These are phyloP conservation scores for Peromyscus attwateri DNA, from an alignment of 2,797 vertebrate species.

Conservation along the genomic window DNA sequence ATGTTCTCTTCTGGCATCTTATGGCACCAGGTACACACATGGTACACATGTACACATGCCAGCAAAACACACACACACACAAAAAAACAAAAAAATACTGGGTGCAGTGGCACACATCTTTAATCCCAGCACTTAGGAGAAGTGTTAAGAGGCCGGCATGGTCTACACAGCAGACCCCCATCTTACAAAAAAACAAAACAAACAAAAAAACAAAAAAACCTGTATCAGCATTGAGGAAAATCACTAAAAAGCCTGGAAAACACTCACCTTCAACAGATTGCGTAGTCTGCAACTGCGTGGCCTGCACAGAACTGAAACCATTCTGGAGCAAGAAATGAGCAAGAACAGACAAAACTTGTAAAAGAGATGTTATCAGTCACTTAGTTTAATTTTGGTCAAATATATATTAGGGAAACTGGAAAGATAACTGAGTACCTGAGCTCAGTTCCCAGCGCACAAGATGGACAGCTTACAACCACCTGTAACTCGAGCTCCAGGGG, in stretches of 20 bases:
- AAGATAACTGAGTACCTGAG: not conserved
- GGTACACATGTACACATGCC: not conserved
- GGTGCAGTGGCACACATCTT: not conserved
- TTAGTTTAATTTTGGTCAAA: conserved; percentile 54
- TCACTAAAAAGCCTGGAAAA: not conserved
- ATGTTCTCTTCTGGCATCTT: too few relatives aligned
- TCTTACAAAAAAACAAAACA: not conserved
- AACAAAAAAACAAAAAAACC: not conserved
- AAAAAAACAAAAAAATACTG: not conserved
- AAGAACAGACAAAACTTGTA: conserved; percentile 71
- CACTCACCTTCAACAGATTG: conserved; percentile 95
- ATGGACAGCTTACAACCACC: not conserved
- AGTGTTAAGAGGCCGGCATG: not conserved
- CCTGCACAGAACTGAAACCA: conserved; percentile 96
- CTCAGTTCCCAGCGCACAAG: not conserved
- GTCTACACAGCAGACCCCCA: not conserved
- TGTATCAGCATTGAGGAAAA: not conserved
- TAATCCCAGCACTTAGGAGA: not conserved
- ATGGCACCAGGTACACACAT: not conserved
- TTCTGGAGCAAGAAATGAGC: conserved; percentile 91
- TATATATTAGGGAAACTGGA: not conserved
- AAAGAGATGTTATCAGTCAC: conserved; percentile 13
- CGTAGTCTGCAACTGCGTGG: conserved; percentile 92
- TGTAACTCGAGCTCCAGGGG: not conserved
- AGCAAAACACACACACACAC: not conserved